These are phyloP conservation scores for Paedocypris micromegethes DNA, from an alignment of 2,797 vertebrate genomes.

Conservation along the genomic window DNA sequence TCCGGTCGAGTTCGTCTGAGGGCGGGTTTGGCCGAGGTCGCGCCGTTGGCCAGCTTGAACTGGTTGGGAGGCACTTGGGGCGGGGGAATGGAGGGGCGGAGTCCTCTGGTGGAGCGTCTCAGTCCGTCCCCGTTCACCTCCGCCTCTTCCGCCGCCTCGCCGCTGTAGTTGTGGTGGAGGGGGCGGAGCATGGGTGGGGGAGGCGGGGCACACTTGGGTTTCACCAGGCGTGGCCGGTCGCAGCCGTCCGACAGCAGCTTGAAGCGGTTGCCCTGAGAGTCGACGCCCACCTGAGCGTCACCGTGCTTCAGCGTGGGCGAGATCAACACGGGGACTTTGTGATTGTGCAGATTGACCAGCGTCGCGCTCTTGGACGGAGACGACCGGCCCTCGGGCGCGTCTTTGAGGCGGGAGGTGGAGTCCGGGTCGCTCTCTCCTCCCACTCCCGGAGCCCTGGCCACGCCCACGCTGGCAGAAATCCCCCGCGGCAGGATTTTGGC, in stretches of 20 bases:
- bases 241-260: slow-evolving; percentile 94
- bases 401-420: slow-evolving; percentile 67
- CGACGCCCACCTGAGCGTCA: slow-evolving; percentile 90
- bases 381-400: slow-evolving; percentile 77
- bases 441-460: slow-evolving; percentile 64
- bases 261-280: slow-evolving; percentile 99
- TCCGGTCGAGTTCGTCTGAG: slow-evolving; percentile 86
- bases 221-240: slow-evolving; percentile 88
- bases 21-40: slow-evolving; percentile 75
- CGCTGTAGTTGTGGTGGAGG: slow-evolving; percentile 74
- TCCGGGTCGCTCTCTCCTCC: slow-evolving; percentile 68
- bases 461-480: slow-evolving; percentile 54
- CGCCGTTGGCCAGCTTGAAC: slow-evolving; percentile 88
- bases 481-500: slow-evolving; percentile 87
- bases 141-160: slow-evolving; percentile 71
- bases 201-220: slow-evolving; percentile 96
- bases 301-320: slow-evolving; percentile 93
- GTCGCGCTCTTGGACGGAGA: slow-evolving; percentile 78
- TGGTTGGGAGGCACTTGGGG: slow-evolving; percentile 80
- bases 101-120: slow-evolving; percentile 77
- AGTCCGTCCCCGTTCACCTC: slow-evolving; percentile 76
- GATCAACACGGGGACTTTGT: slow-evolving; percentile 98
- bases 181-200: slow-evolving; percentile 85
- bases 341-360: slow-evolving; percentile 76
- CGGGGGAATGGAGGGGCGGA: slow-evolving; percentile 75